phyloP scores from a whole-genome alignment of 2,888 invertebrate genomes.

The Drosophila lacicola region DNA sequence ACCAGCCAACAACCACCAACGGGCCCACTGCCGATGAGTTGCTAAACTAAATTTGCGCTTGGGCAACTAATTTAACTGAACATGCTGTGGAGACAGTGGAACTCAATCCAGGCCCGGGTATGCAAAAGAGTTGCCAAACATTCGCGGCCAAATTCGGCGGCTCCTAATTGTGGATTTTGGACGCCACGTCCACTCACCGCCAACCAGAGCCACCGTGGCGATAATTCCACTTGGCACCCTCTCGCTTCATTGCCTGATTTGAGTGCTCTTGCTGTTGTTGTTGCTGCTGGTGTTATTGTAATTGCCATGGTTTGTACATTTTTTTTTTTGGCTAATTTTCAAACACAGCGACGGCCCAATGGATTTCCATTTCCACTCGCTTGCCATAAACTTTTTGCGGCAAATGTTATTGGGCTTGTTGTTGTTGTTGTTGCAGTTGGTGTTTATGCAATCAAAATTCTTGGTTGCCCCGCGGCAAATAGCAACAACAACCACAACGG shows the following conservation, averaged over 20 bases:
- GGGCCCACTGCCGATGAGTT: slow-evolving; percentile 27
- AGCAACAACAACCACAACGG: slow-evolving; percentile 22
- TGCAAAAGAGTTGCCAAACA: slow-evolving; percentile 75
- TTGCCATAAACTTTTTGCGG: slow-evolving; percentile 55
- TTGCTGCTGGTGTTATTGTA: slow-evolving; percentile 56
- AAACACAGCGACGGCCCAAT: slow-evolving; percentile 50
- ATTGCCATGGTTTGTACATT: slow-evolving; percentile 50
- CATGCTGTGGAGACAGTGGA: slow-evolving; percentile 58
- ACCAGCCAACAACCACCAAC: not conserved
- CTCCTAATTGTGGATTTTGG: slow-evolving; percentile 56
- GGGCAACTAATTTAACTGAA: slow-evolving; percentile 71
- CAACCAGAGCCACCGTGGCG: slow-evolving; percentile 14
- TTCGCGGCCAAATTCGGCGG: slow-evolving; percentile 69
- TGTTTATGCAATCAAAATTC: slow-evolving; percentile 80
- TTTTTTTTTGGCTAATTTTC: slow-evolving; percentile 67
- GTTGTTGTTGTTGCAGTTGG: slow-evolving; percentile 30
- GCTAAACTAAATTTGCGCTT: slow-evolving; percentile 60
- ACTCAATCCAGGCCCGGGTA: slow-evolving; percentile 35
- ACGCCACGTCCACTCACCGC: slow-evolving; percentile 19
- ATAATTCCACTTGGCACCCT: slow-evolving; percentile 46
- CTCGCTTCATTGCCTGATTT: slow-evolving; percentile 30
- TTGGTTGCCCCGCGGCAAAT: slow-evolving; percentile 53
- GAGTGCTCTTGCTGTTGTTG: slow-evolving; percentile 41
- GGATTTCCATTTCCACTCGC: slow-evolving; percentile 72
- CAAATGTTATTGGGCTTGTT: slow-evolving; percentile 55